These are phyloP conservation scores for Paedocypris micromegethes DNA, from an alignment of 2,797 vertebrate species.

Conservation along the genomic window DNA sequence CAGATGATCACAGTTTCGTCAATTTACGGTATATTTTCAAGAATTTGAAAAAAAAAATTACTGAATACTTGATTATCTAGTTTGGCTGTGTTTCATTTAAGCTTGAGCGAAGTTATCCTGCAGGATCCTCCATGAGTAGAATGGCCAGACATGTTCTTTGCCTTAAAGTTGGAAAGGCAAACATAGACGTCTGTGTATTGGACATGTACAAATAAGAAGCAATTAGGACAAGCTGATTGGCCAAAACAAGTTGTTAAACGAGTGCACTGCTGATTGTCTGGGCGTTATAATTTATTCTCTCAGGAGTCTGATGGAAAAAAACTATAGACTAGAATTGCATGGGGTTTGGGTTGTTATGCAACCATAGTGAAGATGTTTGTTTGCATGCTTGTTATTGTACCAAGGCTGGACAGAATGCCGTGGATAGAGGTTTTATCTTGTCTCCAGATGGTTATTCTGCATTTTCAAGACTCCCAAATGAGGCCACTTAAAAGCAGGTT, in stretches of 20 bases:
- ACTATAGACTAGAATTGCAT: constrained; percentile 24
- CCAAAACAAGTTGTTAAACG: constrained; percentile 27
- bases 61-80: too few relatives aligned
- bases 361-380: constrained; percentile 33
- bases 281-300: constrained; percentile 41
- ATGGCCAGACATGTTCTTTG: not conserved
- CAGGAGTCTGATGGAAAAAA: constrained; percentile 33
- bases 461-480: constrained; percentile 38
- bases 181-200: not conserved
- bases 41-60: too few relatives aligned
- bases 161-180: not conserved
- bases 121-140: too few relatives aligned
- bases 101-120: too few relatives aligned
- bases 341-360: constrained; percentile 32
- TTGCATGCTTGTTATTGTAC: constrained; percentile 18
- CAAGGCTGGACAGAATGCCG: constrained; percentile 29
- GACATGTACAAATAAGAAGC: not conserved
- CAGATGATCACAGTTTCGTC: too few relatives aligned
- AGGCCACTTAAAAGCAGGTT: constrained; percentile 40
- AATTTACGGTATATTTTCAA: too few relatives aligned
- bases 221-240: not conserved
- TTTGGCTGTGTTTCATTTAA: too few relatives aligned
- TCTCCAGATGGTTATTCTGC: constrained; percentile 40
- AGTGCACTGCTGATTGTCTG: constrained; percentile 35
- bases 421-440: constrained; percentile 38